These are phyloP conservation scores for Crotalus horridus DNA, from an alignment of 2,113 vertebrate genomes.

Conservation along the genomic window DNA sequence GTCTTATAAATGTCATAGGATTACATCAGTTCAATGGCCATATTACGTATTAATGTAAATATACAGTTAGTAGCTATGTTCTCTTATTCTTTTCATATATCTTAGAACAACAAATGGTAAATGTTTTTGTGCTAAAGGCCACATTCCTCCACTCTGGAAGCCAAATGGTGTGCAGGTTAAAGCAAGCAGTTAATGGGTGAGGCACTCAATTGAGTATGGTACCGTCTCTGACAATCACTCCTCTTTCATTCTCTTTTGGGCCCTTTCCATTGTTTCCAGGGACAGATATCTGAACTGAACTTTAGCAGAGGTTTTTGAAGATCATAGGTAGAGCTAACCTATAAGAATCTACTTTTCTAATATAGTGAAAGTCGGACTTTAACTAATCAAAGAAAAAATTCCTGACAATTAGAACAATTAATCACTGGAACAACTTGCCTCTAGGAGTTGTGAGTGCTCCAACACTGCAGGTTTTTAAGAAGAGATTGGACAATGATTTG, in stretches of 20 bases:
- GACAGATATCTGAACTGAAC: neutral
- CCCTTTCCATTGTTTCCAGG: neutral
- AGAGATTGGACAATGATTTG: neutral
- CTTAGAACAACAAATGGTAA: neutral
- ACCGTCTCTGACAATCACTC: neutral
- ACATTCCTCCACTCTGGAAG: neutral
- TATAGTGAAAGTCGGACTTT: neutral
- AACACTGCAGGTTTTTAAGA: neutral
- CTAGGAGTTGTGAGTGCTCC: neutral
- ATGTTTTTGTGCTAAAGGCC: neutral
- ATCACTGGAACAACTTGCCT: neutral
- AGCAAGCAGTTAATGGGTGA: neutral
- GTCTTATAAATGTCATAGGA: neutral
- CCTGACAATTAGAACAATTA: neutral
- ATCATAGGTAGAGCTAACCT: neutral
- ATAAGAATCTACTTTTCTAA: neutral
- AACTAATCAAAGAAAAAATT: neutral
- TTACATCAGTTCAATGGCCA: neutral
- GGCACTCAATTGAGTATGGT: neutral
- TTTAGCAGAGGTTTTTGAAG: neutral
- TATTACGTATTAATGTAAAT: neutral
- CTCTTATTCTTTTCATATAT: neutral
- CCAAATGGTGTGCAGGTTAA: neutral
- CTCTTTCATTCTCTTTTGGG: neutral
- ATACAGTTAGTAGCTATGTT: neutral